Evolutionary conservation across 2,797 vertebrate species (phyloP), one percentile per base, ranked within the genome.

Genomic region (Artibeus lituratus): DNA sequence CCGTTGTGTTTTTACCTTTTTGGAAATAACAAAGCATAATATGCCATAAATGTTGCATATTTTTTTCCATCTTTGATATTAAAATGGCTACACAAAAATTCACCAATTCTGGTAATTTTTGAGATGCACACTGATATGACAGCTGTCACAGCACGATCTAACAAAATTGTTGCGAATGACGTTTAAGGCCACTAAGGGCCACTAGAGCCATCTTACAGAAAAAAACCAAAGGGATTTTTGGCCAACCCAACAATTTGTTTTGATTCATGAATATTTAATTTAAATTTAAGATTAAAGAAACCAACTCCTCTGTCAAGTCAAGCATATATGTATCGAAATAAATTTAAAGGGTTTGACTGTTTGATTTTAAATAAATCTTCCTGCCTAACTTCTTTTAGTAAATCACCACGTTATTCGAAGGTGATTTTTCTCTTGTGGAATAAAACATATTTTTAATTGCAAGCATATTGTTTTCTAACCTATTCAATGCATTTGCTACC

Each of bases 211-310:
- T 62, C 29, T 14, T 32, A 62, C 12, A 29, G 59, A 15, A 32
- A 15, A 57, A 62, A 62, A 4, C 3, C 26, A 62, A 32, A 32
- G 59, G 26, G 12, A 29, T 29, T 62, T 59, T 62, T 62, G 11
- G 29, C 59, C 59, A 29, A 5, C 59, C 59, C 59, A 32, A 19
- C 53, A 44, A 65, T 90, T 67, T 87, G 44, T 80, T 92, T 94
- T 78, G 29, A 82, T 69, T 78, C 22, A 39, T 87, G 87, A 77
- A 55, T 77, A 84, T 89, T 72, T 67, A 84, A 39, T 73, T 78
- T 77, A 87, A 88, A 51, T 94, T 87, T 96, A 91, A 80, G 94
- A 69, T 91, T 69, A 73, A 86, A 74, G 24, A 32, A 83, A 51
- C 37, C 74, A 24, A 51, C 24, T 85, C 19, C n/a, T 78, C 29